Evolutionary conservation across 2,888 invertebrate genomes (phyloP), one percentile per base, ranked within the genome.

Genomic region (Phragmatobia fuliginosa): DNA sequence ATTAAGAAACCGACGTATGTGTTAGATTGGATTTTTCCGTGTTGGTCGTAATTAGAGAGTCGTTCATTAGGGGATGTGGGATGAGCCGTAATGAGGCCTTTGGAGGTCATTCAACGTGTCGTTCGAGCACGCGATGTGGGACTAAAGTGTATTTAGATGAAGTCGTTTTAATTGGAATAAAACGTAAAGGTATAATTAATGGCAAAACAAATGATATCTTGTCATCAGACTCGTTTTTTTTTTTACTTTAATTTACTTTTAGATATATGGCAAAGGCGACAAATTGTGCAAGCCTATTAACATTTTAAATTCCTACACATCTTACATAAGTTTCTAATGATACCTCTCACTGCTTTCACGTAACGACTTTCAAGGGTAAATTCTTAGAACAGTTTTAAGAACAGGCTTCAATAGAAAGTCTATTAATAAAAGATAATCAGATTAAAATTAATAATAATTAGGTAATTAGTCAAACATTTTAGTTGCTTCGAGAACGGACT

Each of bases 21-120:
- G 52, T 86, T 83, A 89, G 91, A 94, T 95, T 90, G 90, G 91
- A 92, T 94, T 93, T 94, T 94, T 94, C 94, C 94, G 94, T 94
- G 94, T 89, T 90, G 80, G 74, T 75, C 70, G 92, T 94, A 94
- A 95, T 94, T 94, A 94, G 86, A 85, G 86, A 83, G 90, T 83
- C 83, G 79, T 85, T 90, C 90, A 90, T 90, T 91, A 89, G 82
- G 85, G 83, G 86, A 91, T 88, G 86, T 89, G 87, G 86, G 87
- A 86, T 80, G 88, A 81, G 79, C 73, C 79, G 77, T 91, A 90
- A 92, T 90, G 92, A 91, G 87, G 82, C 80, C 81, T 81, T 76
- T 78, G 76, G 79, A 77, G 81, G 80, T 76, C 80, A 80, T 81
- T 71, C 65, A 71, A 73, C 72, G 72, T 59, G 58, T 66, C 70